phyloP scores from a whole-genome alignment of 2,888 invertebrate genomes.

The Macrosiphum euphorbiae region DNA sequence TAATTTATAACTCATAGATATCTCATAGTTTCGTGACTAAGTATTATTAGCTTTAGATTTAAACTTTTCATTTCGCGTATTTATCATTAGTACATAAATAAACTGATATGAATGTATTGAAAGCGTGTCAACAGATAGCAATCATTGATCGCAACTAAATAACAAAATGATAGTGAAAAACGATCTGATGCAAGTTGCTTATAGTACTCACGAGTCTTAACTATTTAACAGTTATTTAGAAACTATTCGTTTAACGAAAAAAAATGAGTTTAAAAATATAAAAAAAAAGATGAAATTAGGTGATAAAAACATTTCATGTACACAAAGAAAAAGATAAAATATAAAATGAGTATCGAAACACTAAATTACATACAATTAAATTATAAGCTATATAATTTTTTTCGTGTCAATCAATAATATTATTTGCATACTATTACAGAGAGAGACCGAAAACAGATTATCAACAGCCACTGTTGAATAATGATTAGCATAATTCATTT shows the following conservation, averaged over 20 bases:
- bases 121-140: conserved; percentile 35
- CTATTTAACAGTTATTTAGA: background rate
- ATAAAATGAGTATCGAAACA: background rate
- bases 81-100: conserved; percentile 23
- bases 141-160: background rate
- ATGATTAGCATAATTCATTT: background rate
- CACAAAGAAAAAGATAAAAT: background rate
- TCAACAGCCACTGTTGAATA: background rate
- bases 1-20: conserved; percentile 35
- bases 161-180: conserved; percentile 21
- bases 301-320: background rate
- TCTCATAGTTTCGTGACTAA: conserved; percentile 41
- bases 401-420: background rate
- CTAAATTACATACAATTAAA: background rate
- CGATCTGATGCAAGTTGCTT: background rate
- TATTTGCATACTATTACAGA: background rate
- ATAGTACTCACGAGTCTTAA: background rate
- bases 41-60: conserved; percentile 17
- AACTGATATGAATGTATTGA: conserved; percentile 26
- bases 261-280: background rate
- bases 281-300: background rate
- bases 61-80: conserved; percentile 23
- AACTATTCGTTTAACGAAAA: background rate
- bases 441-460: background rate
- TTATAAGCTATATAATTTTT: background rate